These are phyloP conservation scores for Acanthis flammea DNA, from an alignment of 2,797 vertebrate genomes.

Conservation along the genomic window DNA sequence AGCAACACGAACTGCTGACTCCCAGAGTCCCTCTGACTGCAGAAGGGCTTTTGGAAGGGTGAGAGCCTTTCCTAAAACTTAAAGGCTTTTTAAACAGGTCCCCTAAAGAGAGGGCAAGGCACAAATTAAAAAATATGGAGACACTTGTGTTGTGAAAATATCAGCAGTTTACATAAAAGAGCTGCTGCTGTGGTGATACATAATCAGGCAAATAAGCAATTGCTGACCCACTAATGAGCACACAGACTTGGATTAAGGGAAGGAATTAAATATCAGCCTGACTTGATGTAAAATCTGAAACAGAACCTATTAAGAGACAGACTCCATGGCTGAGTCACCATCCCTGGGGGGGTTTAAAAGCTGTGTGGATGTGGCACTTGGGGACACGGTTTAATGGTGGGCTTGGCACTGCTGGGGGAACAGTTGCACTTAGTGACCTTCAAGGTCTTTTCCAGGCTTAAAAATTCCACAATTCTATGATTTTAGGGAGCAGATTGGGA, in stretches of 20 bases:
- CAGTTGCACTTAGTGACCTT: background rate
- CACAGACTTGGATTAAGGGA: background rate
- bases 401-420: background rate
- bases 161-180: background rate
- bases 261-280: background rate
- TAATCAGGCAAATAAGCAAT: constrained; percentile 26
- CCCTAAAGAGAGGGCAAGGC: background rate
- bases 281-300: background rate
- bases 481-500: background rate
- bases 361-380: background rate
- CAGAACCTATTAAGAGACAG: background rate
- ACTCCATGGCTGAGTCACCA: background rate
- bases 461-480: background rate
- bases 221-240: constrained; percentile 17
- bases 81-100: background rate
- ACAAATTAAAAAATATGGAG: background rate
- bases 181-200: background rate
- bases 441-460: background rate
- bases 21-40: background rate
- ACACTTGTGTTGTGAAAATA: background rate
- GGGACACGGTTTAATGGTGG: background rate
- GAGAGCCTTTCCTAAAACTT: background rate
- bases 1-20: background rate
- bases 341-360: background rate
- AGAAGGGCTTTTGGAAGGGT: background rate